These are phyloP conservation scores for Oryctolagus cuniculus DNA, from an alignment of 2,113 vertebrate genomes.

Conservation along the genomic window mOryCun1.1 NC_091436.1:126337501-126338000, in stretches of 20 bases:
- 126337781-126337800: neutral
- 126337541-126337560: neutral
- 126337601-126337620: neutral
- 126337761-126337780: neutral
- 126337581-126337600: neutral
- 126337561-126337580: neutral
- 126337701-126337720: neutral
- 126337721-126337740: neutral
- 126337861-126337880: neutral
- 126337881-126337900: neutral
- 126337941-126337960: neutral
- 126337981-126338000: neutral
- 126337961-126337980: neutral
- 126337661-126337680: neutral
- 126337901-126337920: neutral
- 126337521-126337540: neutral
- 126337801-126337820: neutral
- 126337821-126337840: neutral
- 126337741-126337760: neutral
- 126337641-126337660: neutral
- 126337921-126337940: neutral
- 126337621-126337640: neutral
- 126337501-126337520: neutral
- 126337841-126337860: conserved; percentile 1
- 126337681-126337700: neutral